These are phyloP conservation scores for Cataglyphis altisquamis DNA, from an alignment of 2,888 invertebrate species.

Conservation along the genomic window DNA sequence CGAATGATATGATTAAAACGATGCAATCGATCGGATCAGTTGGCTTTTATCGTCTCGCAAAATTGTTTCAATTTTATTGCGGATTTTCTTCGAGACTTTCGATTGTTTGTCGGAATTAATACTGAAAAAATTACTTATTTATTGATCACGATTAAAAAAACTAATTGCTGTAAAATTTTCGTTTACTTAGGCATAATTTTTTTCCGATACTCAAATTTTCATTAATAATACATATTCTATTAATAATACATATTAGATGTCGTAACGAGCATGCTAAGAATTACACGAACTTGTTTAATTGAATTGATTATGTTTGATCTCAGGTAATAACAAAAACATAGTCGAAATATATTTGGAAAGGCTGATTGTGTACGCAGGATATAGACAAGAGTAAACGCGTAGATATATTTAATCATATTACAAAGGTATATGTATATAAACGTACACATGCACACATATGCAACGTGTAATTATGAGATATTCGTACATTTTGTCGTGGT, in stretches of 20 bases:
- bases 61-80: slow-evolving; percentile 28
- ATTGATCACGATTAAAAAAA: neutral
- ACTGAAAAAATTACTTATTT: slow-evolving; percentile 27
- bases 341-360: slow-evolving; percentile 43
- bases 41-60: slow-evolving; percentile 37
- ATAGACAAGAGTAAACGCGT: slow-evolving; percentile 62
- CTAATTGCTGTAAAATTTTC: slow-evolving; percentile 20
- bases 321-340: slow-evolving; percentile 44
- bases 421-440: slow-evolving; percentile 55
- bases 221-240: neutral
- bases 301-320: slow-evolving; percentile 39
- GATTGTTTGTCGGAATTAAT: neutral
- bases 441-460: slow-evolving; percentile 64
- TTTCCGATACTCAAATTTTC: neutral
- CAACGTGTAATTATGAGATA: slow-evolving; percentile 65
- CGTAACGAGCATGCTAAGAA: slow-evolving; percentile 5
- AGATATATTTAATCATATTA: slow-evolving; percentile 61
- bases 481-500: slow-evolving; percentile 57
- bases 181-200: slow-evolving; percentile 28
- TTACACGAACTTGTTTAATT: slow-evolving; percentile 21
- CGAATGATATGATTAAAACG: slow-evolving; percentile 48
- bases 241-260: slow-evolving; percentile 37
- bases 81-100: slow-evolving; percentile 2
- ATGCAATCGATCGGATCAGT: slow-evolving; percentile 61
- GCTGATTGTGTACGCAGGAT: slow-evolving; percentile 42